These are phyloP conservation scores for Phrynocephalus forsythii DNA, from an alignment of 2,797 vertebrate genomes.

Conservation along the genomic window DNA sequence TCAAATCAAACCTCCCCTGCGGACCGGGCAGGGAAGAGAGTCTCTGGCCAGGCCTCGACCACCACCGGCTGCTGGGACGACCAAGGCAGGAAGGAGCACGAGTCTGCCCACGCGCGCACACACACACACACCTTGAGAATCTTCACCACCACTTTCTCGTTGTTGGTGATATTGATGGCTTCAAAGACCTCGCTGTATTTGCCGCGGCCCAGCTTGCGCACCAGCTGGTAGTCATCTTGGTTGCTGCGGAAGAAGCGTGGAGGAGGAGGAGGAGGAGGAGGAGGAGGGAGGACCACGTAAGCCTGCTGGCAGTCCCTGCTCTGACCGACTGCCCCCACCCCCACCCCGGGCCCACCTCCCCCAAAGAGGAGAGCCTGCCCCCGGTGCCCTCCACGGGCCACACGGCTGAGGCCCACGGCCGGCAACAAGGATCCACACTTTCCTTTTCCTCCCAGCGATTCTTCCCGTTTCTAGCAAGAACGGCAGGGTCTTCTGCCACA, in stretches of 20 bases:
- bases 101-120: no score
- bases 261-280: not conserved
- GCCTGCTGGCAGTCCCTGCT: not conserved
- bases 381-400: not conserved
- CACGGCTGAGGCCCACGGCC: no score
- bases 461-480: not conserved
- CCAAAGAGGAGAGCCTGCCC: not conserved
- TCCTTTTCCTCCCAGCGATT: not conserved
- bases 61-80: not conserved
- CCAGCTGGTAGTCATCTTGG: constrained; percentile 86
- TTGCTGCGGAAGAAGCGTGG: constrained; percentile 70
- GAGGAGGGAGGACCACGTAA: not conserved
- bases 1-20: no score
- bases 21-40: no score
- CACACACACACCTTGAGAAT: constrained; percentile 82
- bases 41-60: no score
- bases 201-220: constrained; percentile 84
- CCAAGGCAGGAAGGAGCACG: not conserved
- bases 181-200: constrained; percentile 88
- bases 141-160: constrained; percentile 87
- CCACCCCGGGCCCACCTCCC: not conserved
- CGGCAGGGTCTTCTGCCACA: not conserved
- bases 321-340: no score
- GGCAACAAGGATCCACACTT: not conserved
- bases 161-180: constrained; percentile 88